Percentiles rank a stretch among this genome's conserved stretches.
Conservation (phyloP, 2,113 vertebrate genomes). For the Gymnobelideus leadbeateri region DNA sequence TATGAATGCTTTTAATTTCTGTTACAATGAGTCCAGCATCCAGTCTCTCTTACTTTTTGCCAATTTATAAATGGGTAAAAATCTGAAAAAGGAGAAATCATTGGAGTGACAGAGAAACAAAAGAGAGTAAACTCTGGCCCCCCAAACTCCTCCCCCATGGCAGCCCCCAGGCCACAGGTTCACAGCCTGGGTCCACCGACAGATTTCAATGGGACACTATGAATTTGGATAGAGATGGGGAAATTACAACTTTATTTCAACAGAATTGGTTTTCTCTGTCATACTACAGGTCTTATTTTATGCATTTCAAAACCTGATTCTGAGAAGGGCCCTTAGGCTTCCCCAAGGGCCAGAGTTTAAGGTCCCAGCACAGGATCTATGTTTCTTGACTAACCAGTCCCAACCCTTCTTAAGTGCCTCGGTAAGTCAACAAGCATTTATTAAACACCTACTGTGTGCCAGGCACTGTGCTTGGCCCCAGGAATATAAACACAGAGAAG, state of each 20-base stretch:
- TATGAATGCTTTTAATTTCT: conserved; percentile 68
- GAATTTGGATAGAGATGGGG: too few relatives aligned
- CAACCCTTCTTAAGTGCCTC: too few relatives aligned
- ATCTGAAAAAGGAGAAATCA: background rate
- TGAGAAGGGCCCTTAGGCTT: too few relatives aligned
- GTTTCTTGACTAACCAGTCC: background rate
- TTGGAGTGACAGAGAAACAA: background rate
- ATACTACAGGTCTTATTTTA: too few relatives aligned
- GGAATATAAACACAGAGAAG: background rate
- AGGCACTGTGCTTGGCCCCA: background rate
- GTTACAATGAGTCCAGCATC: background rate
- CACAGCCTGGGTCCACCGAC: background rate
- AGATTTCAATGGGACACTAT: background rate
- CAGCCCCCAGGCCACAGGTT: background rate
- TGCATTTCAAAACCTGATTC: background rate
- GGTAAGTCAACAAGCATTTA: background rate
- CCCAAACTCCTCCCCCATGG: background rate
- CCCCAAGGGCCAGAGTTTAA: background rate
- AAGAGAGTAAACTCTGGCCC: background rate
- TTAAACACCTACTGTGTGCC: background rate
- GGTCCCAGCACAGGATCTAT: background rate
- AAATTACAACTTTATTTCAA: too few relatives aligned
- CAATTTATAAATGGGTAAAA: background rate
- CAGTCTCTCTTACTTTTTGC: background rate
- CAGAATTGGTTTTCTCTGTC: too few relatives aligned